phyloP scores from a whole-genome alignment of 2,113 vertebrate genomes.

The Rhea americana region DNA sequence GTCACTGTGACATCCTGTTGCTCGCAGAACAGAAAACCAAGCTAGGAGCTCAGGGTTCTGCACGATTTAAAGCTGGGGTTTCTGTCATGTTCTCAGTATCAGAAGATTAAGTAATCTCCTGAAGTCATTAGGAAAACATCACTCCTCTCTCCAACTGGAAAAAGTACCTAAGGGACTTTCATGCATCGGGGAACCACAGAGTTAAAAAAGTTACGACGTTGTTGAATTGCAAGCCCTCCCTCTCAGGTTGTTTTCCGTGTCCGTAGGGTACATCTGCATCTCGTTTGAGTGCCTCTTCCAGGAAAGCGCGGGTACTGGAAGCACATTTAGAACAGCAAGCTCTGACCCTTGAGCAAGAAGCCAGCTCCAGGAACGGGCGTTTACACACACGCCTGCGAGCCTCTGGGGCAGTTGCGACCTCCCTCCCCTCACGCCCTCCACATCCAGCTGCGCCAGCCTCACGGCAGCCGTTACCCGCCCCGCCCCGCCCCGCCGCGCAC shows the following conservation, averaged over 20 bases:
- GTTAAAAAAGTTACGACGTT: not conserved
- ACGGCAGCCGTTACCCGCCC: fast-evolving
- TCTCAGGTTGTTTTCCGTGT: not conserved
- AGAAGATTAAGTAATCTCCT: not conserved
- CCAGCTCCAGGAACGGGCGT: fast-evolving
- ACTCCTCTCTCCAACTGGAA: not conserved
- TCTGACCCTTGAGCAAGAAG: fast-evolving
- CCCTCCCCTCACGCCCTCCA: not conserved
- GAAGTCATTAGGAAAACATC: not conserved
- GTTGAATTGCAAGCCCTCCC: not conserved
- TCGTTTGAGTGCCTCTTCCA: not conserved
- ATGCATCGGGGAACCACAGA: not conserved
- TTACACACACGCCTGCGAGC: fast-evolving
- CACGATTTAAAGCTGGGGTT: not conserved
- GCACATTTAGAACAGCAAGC: fast-evolving
- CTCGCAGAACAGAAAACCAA: fast-evolving
- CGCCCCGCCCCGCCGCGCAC: no score
- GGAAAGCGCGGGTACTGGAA: fast-evolving
- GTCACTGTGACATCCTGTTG: fast-evolving
- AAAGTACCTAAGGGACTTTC: not conserved
- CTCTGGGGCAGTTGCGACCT: fast-evolving
- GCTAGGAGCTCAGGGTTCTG: not conserved
- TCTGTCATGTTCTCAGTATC: not conserved
- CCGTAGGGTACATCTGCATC: not conserved
- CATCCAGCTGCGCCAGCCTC: fast-evolving